phyloP scores from a whole-genome alignment of 2,113 vertebrate species.

The Hippocampus guttulatus region DNA sequence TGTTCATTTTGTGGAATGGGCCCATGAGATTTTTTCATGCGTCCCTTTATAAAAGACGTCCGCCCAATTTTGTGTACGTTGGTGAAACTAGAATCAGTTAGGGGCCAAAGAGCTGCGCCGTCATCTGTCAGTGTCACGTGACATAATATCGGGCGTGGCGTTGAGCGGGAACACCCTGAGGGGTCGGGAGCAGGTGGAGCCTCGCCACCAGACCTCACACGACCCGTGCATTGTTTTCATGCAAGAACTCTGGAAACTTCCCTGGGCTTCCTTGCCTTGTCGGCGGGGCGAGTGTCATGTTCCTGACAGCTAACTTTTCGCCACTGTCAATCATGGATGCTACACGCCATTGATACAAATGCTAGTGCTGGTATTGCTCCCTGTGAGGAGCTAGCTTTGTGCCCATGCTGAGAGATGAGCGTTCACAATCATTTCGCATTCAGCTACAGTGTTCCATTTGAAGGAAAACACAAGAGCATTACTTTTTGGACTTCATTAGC shows the following conservation, averaged over 20 bases:
- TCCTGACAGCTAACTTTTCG: too few relatives aligned
- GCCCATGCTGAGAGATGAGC: background rate
- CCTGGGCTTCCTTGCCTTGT: background rate
- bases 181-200: constrained; percentile 41
- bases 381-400: too few relatives aligned
- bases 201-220: constrained; percentile 3
- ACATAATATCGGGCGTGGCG: constrained; percentile 19
- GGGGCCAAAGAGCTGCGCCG: background rate
- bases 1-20: too few relatives aligned
- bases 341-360: too few relatives aligned
- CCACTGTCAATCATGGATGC: too few relatives aligned
- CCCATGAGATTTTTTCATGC: too few relatives aligned
- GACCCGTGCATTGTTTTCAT: constrained; percentile 4
- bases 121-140: constrained; percentile 16
- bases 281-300: too few relatives aligned
- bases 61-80: too few relatives aligned
- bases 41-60: too few relatives aligned
- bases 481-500: background rate
- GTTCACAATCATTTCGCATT: background rate
- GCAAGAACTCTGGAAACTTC: constrained; percentile 24
- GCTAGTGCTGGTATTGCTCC: too few relatives aligned
- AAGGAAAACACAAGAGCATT: background rate
- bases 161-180: background rate
- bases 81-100: too few relatives aligned
- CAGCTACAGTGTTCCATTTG: too few relatives aligned